Evolutionary conservation across 2,113 vertebrate genomes (phyloP).

Genomic region (Hippocampus abdominalis): DNA sequence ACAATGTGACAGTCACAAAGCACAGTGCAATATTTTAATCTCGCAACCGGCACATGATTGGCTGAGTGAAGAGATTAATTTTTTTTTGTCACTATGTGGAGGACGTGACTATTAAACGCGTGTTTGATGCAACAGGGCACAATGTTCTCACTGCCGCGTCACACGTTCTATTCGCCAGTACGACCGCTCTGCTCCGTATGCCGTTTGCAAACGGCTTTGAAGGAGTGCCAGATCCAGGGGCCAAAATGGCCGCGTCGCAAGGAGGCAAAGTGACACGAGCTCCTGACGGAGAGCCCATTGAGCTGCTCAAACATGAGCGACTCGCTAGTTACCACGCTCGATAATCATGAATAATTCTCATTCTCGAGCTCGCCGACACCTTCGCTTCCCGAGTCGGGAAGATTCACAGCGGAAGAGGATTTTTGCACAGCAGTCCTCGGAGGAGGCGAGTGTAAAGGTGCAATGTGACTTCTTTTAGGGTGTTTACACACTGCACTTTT

Average conservation of each 20-base stretch:
- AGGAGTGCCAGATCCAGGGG: slow-evolving; percentile 8
- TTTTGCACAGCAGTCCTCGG: background rate
- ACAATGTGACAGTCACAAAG: background rate
- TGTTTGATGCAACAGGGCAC: background rate
- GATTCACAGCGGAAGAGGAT: background rate
- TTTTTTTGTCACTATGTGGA: background rate
- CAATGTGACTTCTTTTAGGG: background rate
- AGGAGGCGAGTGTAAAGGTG: background rate
- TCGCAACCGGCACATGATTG: background rate
- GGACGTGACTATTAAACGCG: background rate
- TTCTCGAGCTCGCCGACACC: background rate
- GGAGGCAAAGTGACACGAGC: slow-evolving; percentile 9
- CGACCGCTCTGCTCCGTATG: background rate
- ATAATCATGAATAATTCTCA: background rate
- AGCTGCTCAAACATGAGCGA: slow-evolving; percentile 1
- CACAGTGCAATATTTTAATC: background rate
- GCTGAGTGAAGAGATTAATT: background rate
- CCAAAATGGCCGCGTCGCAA: background rate
- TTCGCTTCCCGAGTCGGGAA: background rate
- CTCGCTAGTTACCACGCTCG: slow-evolving; percentile 1
- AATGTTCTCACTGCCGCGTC: background rate
- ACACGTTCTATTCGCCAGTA: background rate
- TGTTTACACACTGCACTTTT: background rate
- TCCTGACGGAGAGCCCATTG: slow-evolving; percentile 6
- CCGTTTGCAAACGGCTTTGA: slow-evolving; percentile 1